Evolutionary conservation across 1,140 invertebrate species (phyloP), one percentile per base, ranked within the genome.

Genomic region (Micrasema minimum): DNA sequence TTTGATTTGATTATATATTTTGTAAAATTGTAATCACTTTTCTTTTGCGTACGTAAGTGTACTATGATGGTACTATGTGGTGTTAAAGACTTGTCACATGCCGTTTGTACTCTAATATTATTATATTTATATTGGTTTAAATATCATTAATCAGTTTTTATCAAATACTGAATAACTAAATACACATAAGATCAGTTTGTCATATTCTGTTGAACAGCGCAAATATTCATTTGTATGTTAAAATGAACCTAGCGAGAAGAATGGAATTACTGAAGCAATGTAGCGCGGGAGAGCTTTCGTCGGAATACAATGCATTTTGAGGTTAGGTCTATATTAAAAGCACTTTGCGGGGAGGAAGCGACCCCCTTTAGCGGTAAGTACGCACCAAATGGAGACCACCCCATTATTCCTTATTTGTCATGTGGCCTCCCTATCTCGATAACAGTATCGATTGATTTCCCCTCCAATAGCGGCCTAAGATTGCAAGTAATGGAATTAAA

Each of bases 401-500:
- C 71, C 57, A 50, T 62, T 59, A 70, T 71, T 62, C 46, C 69
- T 71, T 74, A 71, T 74, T 74, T 74, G 68, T 61, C 48, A 43
- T 68, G 51, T 16, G 35, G 31, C 70, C 69, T 53, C 72, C 72
- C 72, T 66, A 74, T 74, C 72, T 74, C 72, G 53, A 74, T 71
- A 69, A 71, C 64, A 43, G 43, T 74, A 74, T 74, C 72, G 72
- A 74, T 74, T 74, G 72, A 74, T 74, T 69, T 71, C 72, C 67
- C 48, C 69, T 65, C 72, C 71, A 71, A 69, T 43, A 69, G 65
- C 51, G 72, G 35, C 4, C 69, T 37, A 74, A 74, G 72, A 74
- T 74, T 68, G 72, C 43, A 65, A 74, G 72, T 74, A 71, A 71
- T 66, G 23, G 72, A 70, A 74, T 71, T 74, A 71, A 71, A 71